Base-by-base conservation (phyloP, 2,888 invertebrate species). In the Caenorhabditis afra region DNA sequence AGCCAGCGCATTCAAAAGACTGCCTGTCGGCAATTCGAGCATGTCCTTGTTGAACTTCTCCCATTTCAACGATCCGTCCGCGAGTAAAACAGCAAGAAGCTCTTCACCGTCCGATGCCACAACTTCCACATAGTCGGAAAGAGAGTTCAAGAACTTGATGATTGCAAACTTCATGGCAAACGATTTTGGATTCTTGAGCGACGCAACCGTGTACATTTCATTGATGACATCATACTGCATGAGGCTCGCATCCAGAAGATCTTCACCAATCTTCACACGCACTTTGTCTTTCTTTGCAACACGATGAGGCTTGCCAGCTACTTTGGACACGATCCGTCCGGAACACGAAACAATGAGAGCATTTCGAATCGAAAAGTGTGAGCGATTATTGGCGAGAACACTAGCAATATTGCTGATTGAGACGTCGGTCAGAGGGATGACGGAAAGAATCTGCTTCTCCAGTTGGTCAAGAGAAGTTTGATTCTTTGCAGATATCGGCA, bases 401-500 rank as follows among this genome's bases (percentile, higher is more conserved):
- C 65, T 71, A 11, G 80, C 58, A 68, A 79, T 77, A 57, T 20
- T 67, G 41, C 41, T 68, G 44, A 59, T 73, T 0, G 74, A 66
- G 16, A 62, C 70, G 44, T 75, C 62, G 39, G 83, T 74, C n/a
- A 64, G 14, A 20, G 68, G 59, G 20, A 82, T 58, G n/a, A 73
- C 61, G 11, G 49, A 44, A 2, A 68, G 41, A 41, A 74, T 71
- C 22, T 73, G 47, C 59, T 66, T 62, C 65, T 80, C 79, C 55
- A 80, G 57, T 53, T 45, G 59, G 18, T 66, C 70, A 7, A 87
- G 74, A 53, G 87, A 86, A 47, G 65, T 74, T 35, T 73, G 70
- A 55, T 78, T 85, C 45, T 87, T 87, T 5, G 86, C 87, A 8
- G 86, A 86, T 10, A 87, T 64, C 11, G 86, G 87, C 18, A 87